Evolutionary conservation across 2,797 vertebrate species (phyloP).

Genomic region (Sarcophilus harrisii): DNA sequence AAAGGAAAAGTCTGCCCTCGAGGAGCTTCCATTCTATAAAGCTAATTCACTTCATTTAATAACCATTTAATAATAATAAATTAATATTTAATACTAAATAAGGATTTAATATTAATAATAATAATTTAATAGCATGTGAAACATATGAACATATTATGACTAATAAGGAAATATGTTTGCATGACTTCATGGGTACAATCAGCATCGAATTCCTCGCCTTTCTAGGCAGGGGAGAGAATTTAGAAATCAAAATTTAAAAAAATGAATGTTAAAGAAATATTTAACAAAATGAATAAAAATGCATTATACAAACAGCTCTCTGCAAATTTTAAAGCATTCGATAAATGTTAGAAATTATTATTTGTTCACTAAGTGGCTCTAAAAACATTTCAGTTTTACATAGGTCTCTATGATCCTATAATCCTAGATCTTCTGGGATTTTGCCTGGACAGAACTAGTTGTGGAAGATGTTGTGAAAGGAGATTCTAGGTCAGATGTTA

Average conservation of each 20-base stretch:
- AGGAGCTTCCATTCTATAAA: neutral
- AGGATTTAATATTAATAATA: no score
- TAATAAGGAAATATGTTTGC: neutral
- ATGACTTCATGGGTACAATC: neutral
- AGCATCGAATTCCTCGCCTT: neutral
- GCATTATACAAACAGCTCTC: neutral
- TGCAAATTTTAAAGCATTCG: neutral
- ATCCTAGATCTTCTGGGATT: neutral
- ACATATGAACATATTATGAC: neutral
- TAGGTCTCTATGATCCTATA: neutral
- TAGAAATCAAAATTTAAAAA: neutral
- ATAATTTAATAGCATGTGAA: no score
- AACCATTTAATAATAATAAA: neutral
- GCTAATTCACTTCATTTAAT: neutral
- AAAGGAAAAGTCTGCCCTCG: neutral
- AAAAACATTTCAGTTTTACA: neutral
- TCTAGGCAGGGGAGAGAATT: neutral
- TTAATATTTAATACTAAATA: no score
- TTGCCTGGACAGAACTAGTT: neutral
- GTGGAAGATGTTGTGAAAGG: neutral
- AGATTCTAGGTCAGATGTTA: neutral
- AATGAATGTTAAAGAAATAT: neutral
- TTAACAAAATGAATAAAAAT: neutral
- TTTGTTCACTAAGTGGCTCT: neutral
- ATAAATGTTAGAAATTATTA: neutral